Conservation (phyloP, 2,797 vertebrate genomes). For the Sciurus carolinensis region DNA sequence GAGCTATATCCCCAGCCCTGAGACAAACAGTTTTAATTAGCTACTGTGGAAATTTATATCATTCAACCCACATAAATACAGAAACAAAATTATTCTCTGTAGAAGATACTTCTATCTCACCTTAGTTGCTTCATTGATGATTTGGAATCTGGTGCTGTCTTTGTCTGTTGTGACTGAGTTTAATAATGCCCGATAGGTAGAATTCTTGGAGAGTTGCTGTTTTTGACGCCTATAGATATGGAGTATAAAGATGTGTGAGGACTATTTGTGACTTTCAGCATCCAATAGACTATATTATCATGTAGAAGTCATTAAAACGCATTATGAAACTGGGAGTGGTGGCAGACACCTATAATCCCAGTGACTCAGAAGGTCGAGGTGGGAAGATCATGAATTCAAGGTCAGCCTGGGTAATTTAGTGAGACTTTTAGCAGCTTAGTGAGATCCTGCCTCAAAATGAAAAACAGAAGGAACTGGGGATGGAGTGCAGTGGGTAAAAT, state of each 20-base stretch:
- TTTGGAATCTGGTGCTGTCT: slow-evolving; percentile 89
- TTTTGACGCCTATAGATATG: slow-evolving; percentile 92
- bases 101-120: slow-evolving; percentile 87
- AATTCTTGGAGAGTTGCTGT: slow-evolving; percentile 85
- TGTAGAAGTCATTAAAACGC: slow-evolving; percentile 31
- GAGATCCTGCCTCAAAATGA: too few species aligned
- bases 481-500: too few species aligned
- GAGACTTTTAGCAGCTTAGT: too few species aligned
- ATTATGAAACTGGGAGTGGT: not conserved
- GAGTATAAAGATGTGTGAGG: slow-evolving; percentile 65
- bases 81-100: slow-evolving; percentile 57
- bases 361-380: too few species aligned
- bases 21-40: slow-evolving; percentile 62
- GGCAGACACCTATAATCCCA: too few species aligned
- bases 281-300: slow-evolving; percentile 26
- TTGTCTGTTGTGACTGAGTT: slow-evolving; percentile 91
- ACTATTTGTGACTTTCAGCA: slow-evolving; percentile 27
- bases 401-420: too few species aligned
- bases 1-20: too few species aligned
- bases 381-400: too few species aligned
- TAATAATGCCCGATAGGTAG: slow-evolving; percentile 90
- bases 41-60: slow-evolving; percentile 44
- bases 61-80: slow-evolving; percentile 48
- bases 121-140: slow-evolving; percentile 91
- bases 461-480: too few species aligned